These are phyloP conservation scores for Epinotia nisella DNA, from an alignment of 2,888 invertebrate species.

Conservation along the genomic window DNA sequence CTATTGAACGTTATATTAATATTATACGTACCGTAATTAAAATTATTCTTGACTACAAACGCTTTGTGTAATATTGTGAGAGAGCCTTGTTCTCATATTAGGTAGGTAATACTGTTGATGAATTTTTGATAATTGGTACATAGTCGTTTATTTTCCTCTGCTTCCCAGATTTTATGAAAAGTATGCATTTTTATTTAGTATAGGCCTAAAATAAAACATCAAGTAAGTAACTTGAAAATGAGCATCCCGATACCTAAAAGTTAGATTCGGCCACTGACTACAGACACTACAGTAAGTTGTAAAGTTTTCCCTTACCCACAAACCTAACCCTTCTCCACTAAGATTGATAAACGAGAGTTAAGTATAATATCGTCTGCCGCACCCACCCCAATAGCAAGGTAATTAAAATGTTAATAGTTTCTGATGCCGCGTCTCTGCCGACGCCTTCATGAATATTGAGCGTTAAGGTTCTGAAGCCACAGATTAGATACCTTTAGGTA, in stretches of 20 bases:
- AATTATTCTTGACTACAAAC: slow-evolving; percentile 9
- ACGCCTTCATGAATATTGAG: slow-evolving; percentile 42
- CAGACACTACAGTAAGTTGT: background rate
- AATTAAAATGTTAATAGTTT: slow-evolving; percentile 61
- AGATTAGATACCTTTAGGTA: slow-evolving; percentile 23
- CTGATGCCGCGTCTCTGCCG: slow-evolving; percentile 40
- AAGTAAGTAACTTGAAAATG: too few relatives aligned
- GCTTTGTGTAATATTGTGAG: background rate
- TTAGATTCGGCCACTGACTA: background rate
- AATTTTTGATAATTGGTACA: background rate
- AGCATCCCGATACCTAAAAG: too few relatives aligned
- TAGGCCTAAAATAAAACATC: too few relatives aligned
- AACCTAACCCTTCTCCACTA: slow-evolving; percentile 4
- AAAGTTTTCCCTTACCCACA: background rate
- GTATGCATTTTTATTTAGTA: background rate
- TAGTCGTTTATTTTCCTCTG: background rate
- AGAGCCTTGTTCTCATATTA: background rate
- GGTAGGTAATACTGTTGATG: background rate
- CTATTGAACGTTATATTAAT: slow-evolving; percentile 13
- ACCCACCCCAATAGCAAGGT: slow-evolving; percentile 48
- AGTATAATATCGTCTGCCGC: slow-evolving; percentile 40
- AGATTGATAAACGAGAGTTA: slow-evolving; percentile 31
- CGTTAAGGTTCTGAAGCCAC: slow-evolving; percentile 35
- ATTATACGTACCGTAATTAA: slow-evolving; percentile 13
- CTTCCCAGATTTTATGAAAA: background rate